Conservation (phyloP, 2,113 vertebrate genomes). For the Proterorhinus semilunaris region DNA sequence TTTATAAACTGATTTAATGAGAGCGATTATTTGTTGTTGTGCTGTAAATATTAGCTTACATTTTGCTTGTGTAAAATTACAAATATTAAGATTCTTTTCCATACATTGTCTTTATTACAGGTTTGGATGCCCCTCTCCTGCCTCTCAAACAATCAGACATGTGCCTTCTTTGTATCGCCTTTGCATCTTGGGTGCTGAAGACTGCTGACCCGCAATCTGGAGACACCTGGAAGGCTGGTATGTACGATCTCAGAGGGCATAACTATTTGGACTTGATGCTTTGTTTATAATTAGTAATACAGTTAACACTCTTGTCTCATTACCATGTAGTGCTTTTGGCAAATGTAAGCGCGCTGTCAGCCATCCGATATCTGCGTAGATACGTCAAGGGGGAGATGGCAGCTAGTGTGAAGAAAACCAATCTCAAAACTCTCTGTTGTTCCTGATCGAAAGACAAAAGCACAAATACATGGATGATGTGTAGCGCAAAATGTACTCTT, state of each 20-base stretch:
- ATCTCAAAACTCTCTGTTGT: conserved; percentile 1
- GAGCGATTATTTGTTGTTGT: not conserved
- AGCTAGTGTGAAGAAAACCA: conserved; percentile 31
- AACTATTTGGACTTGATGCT: not conserved
- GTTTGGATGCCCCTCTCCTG: conserved; percentile 64
- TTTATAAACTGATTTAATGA: not conserved
- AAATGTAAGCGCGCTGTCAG: conserved; percentile 88
- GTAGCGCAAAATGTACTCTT: not conserved
- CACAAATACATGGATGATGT: not conserved
- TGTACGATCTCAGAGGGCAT: not conserved
- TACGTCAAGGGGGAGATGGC: conserved; percentile 61
- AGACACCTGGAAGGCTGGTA: conserved; percentile 95
- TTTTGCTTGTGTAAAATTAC: not conserved
- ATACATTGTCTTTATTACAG: conserved; percentile 44
- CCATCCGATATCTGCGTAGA: conserved; percentile 88
- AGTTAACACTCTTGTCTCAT: conserved; percentile 10
- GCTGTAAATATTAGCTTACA: not conserved
- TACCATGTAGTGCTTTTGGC: conserved; percentile 86
- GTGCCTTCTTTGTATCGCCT: conserved; percentile 93
- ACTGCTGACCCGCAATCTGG: conserved; percentile 85
- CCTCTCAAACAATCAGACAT: conserved; percentile 81
- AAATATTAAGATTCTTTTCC: not conserved
- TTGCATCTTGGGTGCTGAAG: conserved; percentile 93
- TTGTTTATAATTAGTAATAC: not conserved
- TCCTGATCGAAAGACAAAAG: conserved; percentile 19